Conservation (phyloP, 2,113 vertebrate species). For the Sturnira hondurensis region DNA sequence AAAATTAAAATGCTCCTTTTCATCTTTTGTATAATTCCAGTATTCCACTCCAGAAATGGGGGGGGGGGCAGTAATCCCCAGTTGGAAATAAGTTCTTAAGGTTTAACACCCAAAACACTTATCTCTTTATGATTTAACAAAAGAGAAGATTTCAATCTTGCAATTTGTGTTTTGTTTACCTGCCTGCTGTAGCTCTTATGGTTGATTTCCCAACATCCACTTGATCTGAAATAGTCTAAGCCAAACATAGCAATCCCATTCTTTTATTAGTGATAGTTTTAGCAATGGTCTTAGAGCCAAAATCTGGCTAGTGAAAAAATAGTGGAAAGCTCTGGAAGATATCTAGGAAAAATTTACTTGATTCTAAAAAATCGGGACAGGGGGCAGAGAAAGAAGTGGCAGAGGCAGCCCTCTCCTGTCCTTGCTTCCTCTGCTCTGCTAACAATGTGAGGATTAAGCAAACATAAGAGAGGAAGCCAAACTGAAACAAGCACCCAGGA, state of each 20-base stretch:
- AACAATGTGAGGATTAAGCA: background rate
- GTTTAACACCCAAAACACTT: background rate
- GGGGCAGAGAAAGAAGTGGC: background rate
- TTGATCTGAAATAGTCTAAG: background rate
- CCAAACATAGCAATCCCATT: background rate
- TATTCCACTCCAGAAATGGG: background rate
- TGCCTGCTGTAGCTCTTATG: background rate
- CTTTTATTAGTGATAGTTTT: background rate
- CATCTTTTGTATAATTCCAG: background rate
- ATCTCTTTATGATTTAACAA: background rate
- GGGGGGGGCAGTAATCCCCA: no score
- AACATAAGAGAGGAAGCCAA: background rate
- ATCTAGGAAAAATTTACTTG: background rate
- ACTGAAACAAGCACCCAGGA: background rate
- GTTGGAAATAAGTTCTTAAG: background rate
- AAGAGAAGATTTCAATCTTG: background rate
- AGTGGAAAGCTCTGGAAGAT: background rate
- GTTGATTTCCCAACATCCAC: background rate
- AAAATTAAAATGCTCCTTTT: background rate
- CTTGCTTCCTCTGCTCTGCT: background rate
- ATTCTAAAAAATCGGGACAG: background rate
- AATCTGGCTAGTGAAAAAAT: background rate
- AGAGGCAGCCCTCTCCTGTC: background rate
- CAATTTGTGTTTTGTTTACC: background rate
- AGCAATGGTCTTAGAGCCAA: background rate